Base-by-base conservation (phyloP, 2,113 vertebrate species). In the Apus apus region DNA sequence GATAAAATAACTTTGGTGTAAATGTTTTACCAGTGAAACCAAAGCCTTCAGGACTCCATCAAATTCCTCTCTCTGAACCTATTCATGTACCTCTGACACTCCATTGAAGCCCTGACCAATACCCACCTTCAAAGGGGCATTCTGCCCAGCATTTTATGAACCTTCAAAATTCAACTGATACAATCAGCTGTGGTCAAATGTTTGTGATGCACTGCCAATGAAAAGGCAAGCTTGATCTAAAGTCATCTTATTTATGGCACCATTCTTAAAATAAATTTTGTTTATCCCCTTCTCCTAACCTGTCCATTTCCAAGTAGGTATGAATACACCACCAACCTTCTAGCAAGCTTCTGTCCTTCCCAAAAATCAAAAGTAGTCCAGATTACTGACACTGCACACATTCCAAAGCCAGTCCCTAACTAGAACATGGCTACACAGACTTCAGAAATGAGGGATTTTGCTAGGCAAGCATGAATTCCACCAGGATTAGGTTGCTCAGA, bases 1-100 rank as follows among this genome's bases (percentile, higher is more conserved):
- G 83, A 84, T 94, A 87, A 94, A 93, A 80, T 84, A 95, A 96
- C 61, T 82, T 87, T 43, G 87, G 83, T 77, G 72, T 68, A 70
- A 86, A 85, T 74, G 85, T 81, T 96, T 92, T 91, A 91, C 80
- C 58, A 91, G 90, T 57, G 78, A 71, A 92, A 66, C 82, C 9
- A 50, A 92, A 80, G 62, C 22, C 60, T 71, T 77, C 1, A 29
- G 57, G 80, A 77, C 75, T 54, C 84, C 3, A 1, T 29, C 56
- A 40, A 96, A 91, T 86, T 89, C 88, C 76, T 54, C 78, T 45
- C 82, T 82, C 90, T 60, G 21, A 19, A 67, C 36, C 76, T 78
- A 72, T 57, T 90, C 84, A 53, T 26, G 29, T 15, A 88, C 68
- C 48, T 83, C 85, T 75, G 85, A 74, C 66, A 26, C 48, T 62